Percentiles rank a stretch among this genome's conserved stretches.
phyloP scores from a whole-genome alignment of 2,113 vertebrate genomes.

The Labeo rohita region DNA sequence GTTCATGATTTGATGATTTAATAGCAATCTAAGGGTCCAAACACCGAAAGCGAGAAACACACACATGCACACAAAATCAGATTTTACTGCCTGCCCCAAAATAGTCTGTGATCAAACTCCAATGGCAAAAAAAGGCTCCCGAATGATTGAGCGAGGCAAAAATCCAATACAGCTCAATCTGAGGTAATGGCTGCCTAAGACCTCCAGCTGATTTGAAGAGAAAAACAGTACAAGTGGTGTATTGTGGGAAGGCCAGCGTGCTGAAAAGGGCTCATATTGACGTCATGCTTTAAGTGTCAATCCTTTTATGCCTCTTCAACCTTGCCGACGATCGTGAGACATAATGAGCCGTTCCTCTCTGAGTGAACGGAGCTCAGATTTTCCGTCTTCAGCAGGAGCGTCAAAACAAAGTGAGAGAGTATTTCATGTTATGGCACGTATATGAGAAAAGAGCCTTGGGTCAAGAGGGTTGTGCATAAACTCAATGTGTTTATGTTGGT shows the following conservation, averaged over 20 bases:
- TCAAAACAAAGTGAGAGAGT: not conserved
- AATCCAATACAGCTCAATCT: constrained; percentile 75
- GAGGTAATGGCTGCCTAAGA: constrained; percentile 76
- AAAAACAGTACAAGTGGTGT: constrained; percentile 62
- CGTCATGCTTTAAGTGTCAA: constrained; percentile 40
- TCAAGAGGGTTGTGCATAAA: not conserved
- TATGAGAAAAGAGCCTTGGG: not conserved
- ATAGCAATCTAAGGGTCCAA: constrained; percentile 41
- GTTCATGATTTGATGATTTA: constrained; percentile 32
- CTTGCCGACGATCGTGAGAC: constrained; percentile 30
- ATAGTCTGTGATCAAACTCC: constrained; percentile 74
- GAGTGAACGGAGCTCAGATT: constrained; percentile 38
- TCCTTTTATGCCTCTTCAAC: constrained; percentile 49
- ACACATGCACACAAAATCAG: constrained; percentile 32
- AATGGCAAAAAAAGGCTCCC: constrained; percentile 67
- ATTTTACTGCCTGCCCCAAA: constrained; percentile 70
- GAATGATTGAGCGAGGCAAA: constrained; percentile 72
- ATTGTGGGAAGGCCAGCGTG: constrained; percentile 50
- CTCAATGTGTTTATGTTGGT: not conserved
- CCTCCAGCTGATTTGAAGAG: constrained; percentile 71
- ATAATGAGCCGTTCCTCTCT: constrained; percentile 38
- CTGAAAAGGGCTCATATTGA: constrained; percentile 46
- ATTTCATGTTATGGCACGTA: not conserved
- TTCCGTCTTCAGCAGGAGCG: constrained; percentile 8
- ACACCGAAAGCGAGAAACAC: constrained; percentile 41